These are phyloP conservation scores for Hypercompe scribonia DNA, from an alignment of 2,888 invertebrate species.

Conservation along the genomic window DNA sequence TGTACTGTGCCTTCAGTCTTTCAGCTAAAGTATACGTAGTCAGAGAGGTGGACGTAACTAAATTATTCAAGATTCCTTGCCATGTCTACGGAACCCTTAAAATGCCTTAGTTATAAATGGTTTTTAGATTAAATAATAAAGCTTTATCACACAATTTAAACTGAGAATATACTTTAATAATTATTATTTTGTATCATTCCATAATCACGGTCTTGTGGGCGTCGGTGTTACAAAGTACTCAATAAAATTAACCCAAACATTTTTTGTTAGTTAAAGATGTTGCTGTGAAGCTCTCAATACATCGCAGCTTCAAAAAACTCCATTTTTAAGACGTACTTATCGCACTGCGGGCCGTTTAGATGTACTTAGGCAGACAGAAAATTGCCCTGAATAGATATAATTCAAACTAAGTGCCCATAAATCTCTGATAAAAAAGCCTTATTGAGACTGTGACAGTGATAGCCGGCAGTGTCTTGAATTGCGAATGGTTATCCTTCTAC, in stretches of 20 bases:
- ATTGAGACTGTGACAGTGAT: constrained; percentile 5
- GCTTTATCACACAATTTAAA: background rate
- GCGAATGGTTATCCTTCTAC: background rate
- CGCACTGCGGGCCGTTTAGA: constrained; percentile 12
- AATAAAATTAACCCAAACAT: background rate
- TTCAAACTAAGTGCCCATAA: constrained; percentile 19
- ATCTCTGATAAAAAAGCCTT: constrained; percentile 13
- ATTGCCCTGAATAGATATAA: constrained; percentile 11
- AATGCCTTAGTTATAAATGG: background rate
- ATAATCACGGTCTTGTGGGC: background rate
- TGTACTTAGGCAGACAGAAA: constrained; percentile 11
- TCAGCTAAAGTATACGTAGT: no score
- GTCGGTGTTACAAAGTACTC: background rate
- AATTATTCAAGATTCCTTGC: background rate
- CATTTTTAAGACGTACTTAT: background rate
- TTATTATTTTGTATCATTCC: no score
- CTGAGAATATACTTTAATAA: no score
- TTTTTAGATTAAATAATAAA: background rate
- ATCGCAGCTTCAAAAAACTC: background rate
- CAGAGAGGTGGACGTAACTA: no score
- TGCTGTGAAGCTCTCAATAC: background rate
- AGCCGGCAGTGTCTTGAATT: background rate
- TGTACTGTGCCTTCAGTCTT: no score
- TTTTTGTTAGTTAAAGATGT: background rate
- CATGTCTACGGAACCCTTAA: background rate